Conservation (phyloP, 2,113 vertebrate genomes). For the Carollia perspicillata region DNA sequence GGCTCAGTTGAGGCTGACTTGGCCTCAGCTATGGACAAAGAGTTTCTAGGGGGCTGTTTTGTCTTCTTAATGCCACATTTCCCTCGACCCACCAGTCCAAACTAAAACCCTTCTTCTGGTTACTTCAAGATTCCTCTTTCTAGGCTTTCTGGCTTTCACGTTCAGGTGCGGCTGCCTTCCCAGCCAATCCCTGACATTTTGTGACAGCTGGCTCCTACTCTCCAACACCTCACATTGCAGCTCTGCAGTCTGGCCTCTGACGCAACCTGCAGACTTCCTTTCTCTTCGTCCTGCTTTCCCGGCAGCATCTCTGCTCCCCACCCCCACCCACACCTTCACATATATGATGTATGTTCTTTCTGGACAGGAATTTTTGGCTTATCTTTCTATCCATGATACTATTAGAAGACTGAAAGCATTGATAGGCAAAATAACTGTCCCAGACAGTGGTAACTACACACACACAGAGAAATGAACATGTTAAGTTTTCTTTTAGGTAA, state of each 20-base stretch:
- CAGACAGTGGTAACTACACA: not conserved
- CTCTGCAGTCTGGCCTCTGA: not conserved
- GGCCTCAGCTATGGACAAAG: not conserved
- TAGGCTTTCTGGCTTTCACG: not conserved
- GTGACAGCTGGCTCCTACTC: not conserved
- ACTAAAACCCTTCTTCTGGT: not conserved
- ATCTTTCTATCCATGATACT: not conserved
- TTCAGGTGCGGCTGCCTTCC: not conserved
- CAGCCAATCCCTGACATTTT: not conserved
- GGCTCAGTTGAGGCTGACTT: not conserved
- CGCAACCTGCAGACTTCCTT: not conserved
- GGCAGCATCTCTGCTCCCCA: not conserved
- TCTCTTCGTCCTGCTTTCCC: not conserved
- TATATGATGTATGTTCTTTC: not conserved
- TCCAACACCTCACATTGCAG: not conserved
- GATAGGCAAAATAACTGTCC: not conserved
- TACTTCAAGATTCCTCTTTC: not conserved
- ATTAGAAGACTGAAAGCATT: not conserved
- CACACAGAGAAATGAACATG: not conserved
- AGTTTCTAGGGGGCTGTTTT: not conserved
- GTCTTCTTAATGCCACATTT: not conserved
- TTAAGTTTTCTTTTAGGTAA: constrained; percentile 22
- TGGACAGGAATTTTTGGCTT: not conserved
- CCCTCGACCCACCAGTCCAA: not conserved
- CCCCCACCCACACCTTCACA: not conserved